A percentile compares a stretch with the other conserved stretches of the same genome.
Evolutionary conservation across 2,797 vertebrate species (phyloP).

Genomic region (Hypotaenidia philippensis): DNA sequence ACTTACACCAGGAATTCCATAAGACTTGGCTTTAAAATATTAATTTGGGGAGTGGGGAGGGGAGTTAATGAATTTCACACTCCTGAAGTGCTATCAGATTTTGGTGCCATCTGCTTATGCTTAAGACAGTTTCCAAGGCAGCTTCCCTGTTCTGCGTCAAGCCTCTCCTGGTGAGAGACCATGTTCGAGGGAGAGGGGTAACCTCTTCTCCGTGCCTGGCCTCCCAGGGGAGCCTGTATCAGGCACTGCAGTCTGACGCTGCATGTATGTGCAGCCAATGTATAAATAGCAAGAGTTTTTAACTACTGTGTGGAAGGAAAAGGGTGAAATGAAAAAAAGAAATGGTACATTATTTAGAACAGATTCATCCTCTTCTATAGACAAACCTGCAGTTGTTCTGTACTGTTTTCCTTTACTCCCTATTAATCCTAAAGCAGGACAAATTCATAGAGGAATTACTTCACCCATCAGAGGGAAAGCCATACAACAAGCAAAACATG

Average conservation of each 20-base stretch:
- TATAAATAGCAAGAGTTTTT: slow-evolving; percentile 12
- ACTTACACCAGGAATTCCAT: not conserved
- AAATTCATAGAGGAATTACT: not conserved
- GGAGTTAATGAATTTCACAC: slow-evolving; percentile 63
- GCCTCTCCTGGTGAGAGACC: slow-evolving; percentile 25
- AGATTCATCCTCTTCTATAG: not conserved
- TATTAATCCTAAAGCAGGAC: not conserved
- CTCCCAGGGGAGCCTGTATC: slow-evolving; percentile 12
- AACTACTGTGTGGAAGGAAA: not conserved
- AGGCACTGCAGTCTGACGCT: slow-evolving; percentile 11
- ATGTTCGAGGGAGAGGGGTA: not conserved
- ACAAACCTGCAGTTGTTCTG: not conserved
- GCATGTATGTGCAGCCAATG: slow-evolving; percentile 27
- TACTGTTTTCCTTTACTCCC: not conserved
- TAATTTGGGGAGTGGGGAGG: not conserved
- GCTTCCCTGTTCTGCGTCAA: not conserved
- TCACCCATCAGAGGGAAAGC: not conserved
- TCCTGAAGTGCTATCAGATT: slow-evolving; percentile 9
- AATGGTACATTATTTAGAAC: not conserved
- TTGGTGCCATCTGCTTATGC: slow-evolving; percentile 55
- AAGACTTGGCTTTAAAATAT: slow-evolving; percentile 19
- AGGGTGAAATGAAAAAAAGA: not conserved
- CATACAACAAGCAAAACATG: not conserved
- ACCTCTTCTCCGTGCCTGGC: not conserved
- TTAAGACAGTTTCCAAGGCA: slow-evolving; percentile 22